Conservation (phyloP, 2,888 invertebrate genomes). For the Ptychoptera albimana region DNA sequence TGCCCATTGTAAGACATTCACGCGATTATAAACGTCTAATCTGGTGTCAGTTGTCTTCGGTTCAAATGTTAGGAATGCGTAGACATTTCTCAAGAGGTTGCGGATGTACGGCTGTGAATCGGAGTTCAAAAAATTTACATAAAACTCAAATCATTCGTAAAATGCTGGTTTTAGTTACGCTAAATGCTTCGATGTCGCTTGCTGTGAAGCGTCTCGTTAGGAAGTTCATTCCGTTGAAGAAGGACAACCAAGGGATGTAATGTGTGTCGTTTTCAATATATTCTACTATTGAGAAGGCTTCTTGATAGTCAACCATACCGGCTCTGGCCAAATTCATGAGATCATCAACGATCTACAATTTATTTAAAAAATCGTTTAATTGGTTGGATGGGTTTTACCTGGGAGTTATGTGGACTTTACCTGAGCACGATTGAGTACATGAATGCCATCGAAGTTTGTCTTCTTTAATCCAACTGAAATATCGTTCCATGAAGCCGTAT, state of each 20-base stretch:
- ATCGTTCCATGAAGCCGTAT: constrained; percentile 37
- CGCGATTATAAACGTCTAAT: constrained; percentile 41
- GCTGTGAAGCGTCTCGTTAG: constrained; percentile 17
- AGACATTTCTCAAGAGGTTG: constrained; percentile 31
- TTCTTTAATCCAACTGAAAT: constrained; percentile 32
- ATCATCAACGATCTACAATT: constrained; percentile 49
- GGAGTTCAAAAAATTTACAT: too few species aligned
- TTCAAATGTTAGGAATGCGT: constrained; percentile 34
- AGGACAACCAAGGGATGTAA: constrained; percentile 67
- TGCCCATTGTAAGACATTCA: constrained; percentile 41
- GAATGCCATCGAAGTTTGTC: constrained; percentile 33
- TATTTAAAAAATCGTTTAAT: constrained; percentile 18
- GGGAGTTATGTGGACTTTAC: neutral
- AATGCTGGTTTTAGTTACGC: constrained; percentile 8
- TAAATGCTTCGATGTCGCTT: constrained; percentile 5
- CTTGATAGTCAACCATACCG: constrained; percentile 39
- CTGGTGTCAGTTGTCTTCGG: constrained; percentile 31
- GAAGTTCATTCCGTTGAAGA: constrained; percentile 32
- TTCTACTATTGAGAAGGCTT: constrained; percentile 46
- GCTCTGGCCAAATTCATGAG: constrained; percentile 56
- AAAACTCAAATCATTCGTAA: constrained; percentile 3
- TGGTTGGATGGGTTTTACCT: constrained; percentile 2
- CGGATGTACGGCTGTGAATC: constrained; percentile 32
- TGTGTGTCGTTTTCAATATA: constrained; percentile 52
- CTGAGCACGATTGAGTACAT: constrained; percentile 57